Conservation (phyloP, 2,888 invertebrate genomes). For the Hemithea aestivaria region DNA sequence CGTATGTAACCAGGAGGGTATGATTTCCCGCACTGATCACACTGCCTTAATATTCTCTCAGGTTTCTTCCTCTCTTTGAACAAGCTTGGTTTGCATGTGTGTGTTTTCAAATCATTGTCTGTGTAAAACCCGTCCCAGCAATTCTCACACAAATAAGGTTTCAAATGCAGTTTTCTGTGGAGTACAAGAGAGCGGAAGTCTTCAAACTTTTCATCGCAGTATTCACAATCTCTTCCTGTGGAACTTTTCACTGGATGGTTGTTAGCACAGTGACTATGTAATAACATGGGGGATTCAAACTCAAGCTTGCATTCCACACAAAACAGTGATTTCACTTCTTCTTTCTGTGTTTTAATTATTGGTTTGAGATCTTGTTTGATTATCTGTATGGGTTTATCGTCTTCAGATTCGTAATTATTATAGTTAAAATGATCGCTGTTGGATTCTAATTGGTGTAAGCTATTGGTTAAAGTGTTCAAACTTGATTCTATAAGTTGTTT, state of each 20-base stretch:
- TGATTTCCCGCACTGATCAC: slow-evolving; percentile 74
- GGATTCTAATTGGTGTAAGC: slow-evolving; percentile 33
- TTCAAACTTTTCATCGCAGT: slow-evolving; percentile 69
- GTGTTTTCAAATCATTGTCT: slow-evolving; percentile 43
- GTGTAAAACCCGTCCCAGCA: slow-evolving; percentile 69
- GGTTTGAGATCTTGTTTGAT: slow-evolving; percentile 33
- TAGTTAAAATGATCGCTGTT: slow-evolving; percentile 41
- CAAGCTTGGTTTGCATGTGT: slow-evolving; percentile 55
- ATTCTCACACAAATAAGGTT: slow-evolving; percentile 63
- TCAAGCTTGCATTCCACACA: slow-evolving; percentile 68
- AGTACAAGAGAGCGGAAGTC: slow-evolving; percentile 63
- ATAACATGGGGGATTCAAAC: slow-evolving; percentile 45
- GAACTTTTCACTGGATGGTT: slow-evolving; percentile 53
- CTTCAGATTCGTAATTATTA: slow-evolving; percentile 48
- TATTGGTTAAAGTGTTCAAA: slow-evolving; percentile 47
- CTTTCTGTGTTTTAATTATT: slow-evolving; percentile 27
- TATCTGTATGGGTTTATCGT: slow-evolving; percentile 35
- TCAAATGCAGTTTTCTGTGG: slow-evolving; percentile 66
- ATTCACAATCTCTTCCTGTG: slow-evolving; percentile 64
- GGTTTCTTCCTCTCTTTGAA: slow-evolving; percentile 47
- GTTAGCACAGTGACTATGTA: slow-evolving; percentile 56
- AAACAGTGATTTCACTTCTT: slow-evolving; percentile 42
- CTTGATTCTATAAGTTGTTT: slow-evolving; percentile 64
- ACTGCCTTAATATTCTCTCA: slow-evolving; percentile 53
- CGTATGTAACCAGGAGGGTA: slow-evolving; percentile 69